Evolutionary conservation across 1,140 invertebrate species (phyloP).

Genomic region (Panagrolaimus sp.): DNA sequence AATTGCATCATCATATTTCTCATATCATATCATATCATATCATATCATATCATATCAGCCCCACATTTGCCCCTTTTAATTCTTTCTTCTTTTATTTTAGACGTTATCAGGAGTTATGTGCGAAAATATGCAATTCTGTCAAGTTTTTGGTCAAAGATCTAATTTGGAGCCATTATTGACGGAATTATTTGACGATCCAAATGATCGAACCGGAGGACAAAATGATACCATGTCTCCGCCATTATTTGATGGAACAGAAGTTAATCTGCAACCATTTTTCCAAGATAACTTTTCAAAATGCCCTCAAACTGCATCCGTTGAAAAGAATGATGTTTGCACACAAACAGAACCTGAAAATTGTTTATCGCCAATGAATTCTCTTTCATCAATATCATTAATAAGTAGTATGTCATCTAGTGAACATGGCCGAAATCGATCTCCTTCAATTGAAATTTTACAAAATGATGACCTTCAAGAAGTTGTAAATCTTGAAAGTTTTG

Average conservation of each 20-base stretch:
- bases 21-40: conserved; percentile 15
- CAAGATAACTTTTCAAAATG: conserved; percentile 1
- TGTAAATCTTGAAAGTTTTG: neutral
- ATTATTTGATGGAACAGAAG: conserved; percentile 49
- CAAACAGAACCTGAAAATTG: conserved; percentile 10
- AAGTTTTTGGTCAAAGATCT: conserved; percentile 51
- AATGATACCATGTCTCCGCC: conserved; percentile 38
- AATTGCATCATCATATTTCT: conserved; percentile 14
- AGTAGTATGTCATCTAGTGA: conserved; percentile 11
- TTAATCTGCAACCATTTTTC: conserved; percentile 33
- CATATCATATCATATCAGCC: conserved; percentile 14
- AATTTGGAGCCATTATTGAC: conserved; percentile 50
- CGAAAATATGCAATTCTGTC: conserved; percentile 59
- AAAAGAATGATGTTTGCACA: neutral
- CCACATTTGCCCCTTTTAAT: conserved; percentile 15
- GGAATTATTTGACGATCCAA: conserved; percentile 52
- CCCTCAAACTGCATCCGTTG: neutral
- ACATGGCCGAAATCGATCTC: conserved; percentile 2
- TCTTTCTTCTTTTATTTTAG: conserved; percentile 33
- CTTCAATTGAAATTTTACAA: neutral
- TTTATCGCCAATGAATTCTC: conserved; percentile 1
- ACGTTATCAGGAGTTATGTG: conserved; percentile 55
- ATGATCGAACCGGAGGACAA: conserved; percentile 27
- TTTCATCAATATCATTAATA: conserved; percentile 12
- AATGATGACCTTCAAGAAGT: neutral